These are phyloP conservation scores for Beroe forskalii DNA, from an alignment of 37 sponge, comb jelly and placozoan species.

Conservation along the genomic window DNA sequence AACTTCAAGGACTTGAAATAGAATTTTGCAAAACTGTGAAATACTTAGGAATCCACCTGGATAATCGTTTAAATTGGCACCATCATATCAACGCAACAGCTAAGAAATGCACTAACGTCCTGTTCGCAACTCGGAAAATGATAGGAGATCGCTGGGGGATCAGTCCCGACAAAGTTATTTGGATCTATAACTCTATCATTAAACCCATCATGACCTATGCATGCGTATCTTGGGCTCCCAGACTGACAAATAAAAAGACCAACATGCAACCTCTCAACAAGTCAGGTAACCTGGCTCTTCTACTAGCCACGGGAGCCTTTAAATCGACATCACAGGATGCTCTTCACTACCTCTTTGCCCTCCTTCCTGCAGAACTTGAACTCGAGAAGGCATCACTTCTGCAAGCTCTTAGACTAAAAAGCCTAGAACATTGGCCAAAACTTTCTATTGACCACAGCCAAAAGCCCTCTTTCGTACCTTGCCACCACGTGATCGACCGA, in stretches of 20 bases:
- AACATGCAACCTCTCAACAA: not conserved
- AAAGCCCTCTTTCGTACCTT: not conserved
- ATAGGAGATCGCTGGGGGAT: slow-evolving; percentile 38
- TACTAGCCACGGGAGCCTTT: slow-evolving; percentile 30
- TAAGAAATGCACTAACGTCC: not conserved
- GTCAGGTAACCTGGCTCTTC: not conserved
- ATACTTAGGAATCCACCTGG: slow-evolving; percentile 19
- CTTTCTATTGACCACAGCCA: not conserved
- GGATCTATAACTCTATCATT: slow-evolving; percentile 50
- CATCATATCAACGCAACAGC: not conserved
- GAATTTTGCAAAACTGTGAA: not conserved
- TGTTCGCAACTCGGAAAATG: not conserved
- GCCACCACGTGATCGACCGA: not conserved
- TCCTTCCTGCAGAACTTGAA: slow-evolving; percentile 7
- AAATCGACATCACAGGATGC: not conserved
- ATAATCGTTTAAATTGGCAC: slow-evolving; percentile 15
- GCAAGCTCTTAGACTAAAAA: not conserved
- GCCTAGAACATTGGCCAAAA: slow-evolving; percentile 3
- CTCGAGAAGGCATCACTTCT: not conserved
- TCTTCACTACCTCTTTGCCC: not conserved
- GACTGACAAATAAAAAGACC: not conserved
- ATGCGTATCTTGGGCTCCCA: slow-evolving; percentile 31
- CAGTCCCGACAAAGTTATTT: slow-evolving; percentile 9
- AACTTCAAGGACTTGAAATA: slow-evolving; percentile 20
- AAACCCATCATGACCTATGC: slow-evolving; percentile 51